These are phyloP conservation scores for Xenopus borealis DNA, from an alignment of 2,113 vertebrate genomes.

Conservation along the genomic window DNA sequence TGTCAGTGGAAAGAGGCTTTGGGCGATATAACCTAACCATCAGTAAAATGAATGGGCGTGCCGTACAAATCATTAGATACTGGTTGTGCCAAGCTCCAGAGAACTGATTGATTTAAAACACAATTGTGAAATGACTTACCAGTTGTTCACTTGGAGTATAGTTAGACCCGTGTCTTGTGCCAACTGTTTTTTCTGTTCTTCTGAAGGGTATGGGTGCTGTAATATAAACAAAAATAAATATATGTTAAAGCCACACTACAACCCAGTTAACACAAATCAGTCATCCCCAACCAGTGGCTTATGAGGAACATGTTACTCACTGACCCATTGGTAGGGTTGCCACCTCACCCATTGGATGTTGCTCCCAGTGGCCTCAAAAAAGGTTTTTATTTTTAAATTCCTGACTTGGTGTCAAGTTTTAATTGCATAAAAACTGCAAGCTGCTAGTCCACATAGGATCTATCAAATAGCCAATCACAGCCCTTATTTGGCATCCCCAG, in stretches of 20 bases:
- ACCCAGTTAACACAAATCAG: too few relatives aligned
- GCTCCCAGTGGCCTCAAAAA: too few relatives aligned
- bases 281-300: too few relatives aligned
- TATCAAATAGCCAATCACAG: too few relatives aligned
- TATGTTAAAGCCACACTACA: slow-evolving; percentile 9
- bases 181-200: slow-evolving; percentile 99
- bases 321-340: too few relatives aligned
- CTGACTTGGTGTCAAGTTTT: too few relatives aligned
- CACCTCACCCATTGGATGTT: too few relatives aligned
- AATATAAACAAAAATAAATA: slow-evolving; percentile 60
- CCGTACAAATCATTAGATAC: slow-evolving; percentile 64
- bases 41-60: slow-evolving; percentile 61
- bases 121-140: slow-evolving; percentile 79
- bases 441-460: too few relatives aligned
- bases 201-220: slow-evolving; percentile 97
- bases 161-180: slow-evolving; percentile 98
- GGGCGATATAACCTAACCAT: slow-evolving; percentile 59
- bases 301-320: too few relatives aligned
- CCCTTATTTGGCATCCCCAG: too few relatives aligned
- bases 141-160: slow-evolving; percentile 99
- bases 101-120: slow-evolving; percentile 63
- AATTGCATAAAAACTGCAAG: too few relatives aligned
- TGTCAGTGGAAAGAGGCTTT: slow-evolving; percentile 56
- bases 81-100: slow-evolving; percentile 58
- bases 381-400: too few relatives aligned